Percentiles rank a stretch among this genome's conserved stretches.
Evolutionary conservation across 2,113 vertebrate genomes (phyloP).

Genomic region (Anarhynchus alexandrinus): DNA sequence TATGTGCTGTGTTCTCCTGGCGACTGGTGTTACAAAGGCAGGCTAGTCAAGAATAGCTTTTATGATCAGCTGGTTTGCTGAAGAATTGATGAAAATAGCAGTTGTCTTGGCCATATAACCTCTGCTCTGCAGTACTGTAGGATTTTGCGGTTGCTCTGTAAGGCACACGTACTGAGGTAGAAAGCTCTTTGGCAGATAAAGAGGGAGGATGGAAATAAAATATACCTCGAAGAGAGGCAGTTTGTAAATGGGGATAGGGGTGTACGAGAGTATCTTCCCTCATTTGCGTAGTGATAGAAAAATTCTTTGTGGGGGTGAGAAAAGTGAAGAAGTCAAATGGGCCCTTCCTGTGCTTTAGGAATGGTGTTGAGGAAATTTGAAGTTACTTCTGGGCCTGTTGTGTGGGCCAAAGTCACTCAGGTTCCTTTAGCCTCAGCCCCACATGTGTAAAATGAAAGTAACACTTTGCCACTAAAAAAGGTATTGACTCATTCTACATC

Average conservation of each 20-base stretch:
- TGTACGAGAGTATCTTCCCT: not conserved
- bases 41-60: conserved; percentile 34
- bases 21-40: conserved; percentile 27
- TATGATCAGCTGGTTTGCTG: conserved; percentile 25
- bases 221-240: not conserved
- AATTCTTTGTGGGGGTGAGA: not conserved
- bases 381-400: not conserved
- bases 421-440: not conserved
- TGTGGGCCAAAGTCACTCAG: not conserved
- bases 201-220: not conserved
- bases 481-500: not conserved
- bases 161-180: not conserved
- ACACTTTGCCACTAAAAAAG: not conserved
- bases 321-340: not conserved
- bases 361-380: not conserved
- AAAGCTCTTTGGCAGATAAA: not conserved
- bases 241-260: not conserved
- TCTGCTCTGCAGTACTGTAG: not conserved
- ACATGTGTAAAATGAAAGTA: not conserved
- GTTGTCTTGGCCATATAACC: conserved; percentile 12
- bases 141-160: not conserved
- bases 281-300: not conserved
- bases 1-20: conserved; percentile 38
- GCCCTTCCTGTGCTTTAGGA: not conserved
- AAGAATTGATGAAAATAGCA: conserved; percentile 57